Evolutionary conservation across 1,140 invertebrate species (phyloP).

Genomic region (Batillaria attramentaria): DNA sequence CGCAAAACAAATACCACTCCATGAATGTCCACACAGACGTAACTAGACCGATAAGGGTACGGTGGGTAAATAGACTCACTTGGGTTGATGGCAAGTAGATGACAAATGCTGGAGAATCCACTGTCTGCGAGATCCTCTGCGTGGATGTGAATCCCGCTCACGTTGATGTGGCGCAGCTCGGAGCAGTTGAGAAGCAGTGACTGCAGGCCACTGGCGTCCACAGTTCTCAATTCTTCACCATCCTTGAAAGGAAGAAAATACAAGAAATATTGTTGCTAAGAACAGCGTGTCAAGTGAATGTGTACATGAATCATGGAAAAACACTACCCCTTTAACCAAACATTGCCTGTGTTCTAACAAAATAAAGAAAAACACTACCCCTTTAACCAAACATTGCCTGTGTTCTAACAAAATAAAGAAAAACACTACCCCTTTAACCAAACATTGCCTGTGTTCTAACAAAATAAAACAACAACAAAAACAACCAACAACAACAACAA

Average conservation of each 20-base stretch:
- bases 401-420: too few species aligned
- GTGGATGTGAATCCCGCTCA: constrained; percentile 51
- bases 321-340: too few species aligned
- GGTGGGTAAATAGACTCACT: too few species aligned
- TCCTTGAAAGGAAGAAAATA: constrained; percentile 18
- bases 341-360: too few species aligned
- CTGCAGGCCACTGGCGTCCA: constrained; percentile 46
- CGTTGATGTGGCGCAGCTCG: constrained; percentile 44
- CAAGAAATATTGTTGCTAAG: background rate
- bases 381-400: too few species aligned
- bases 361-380: too few species aligned
- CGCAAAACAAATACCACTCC: too few species aligned
- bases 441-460: too few species aligned
- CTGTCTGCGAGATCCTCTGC: constrained; percentile 34
- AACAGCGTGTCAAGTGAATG: background rate
- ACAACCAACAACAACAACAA: too few species aligned
- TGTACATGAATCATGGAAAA: background rate
- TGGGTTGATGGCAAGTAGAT: constrained; percentile 40
- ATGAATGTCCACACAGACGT: background rate
- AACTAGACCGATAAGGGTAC: background rate
- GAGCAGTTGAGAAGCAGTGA: constrained; percentile 38
- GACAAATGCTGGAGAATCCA: constrained; percentile 39
- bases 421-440: too few species aligned
- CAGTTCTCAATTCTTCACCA: constrained; percentile 12
- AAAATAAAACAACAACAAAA: too few species aligned